Conservation (phyloP, 2,113 vertebrate genomes). For the Syngnathus scovelli region DNA sequence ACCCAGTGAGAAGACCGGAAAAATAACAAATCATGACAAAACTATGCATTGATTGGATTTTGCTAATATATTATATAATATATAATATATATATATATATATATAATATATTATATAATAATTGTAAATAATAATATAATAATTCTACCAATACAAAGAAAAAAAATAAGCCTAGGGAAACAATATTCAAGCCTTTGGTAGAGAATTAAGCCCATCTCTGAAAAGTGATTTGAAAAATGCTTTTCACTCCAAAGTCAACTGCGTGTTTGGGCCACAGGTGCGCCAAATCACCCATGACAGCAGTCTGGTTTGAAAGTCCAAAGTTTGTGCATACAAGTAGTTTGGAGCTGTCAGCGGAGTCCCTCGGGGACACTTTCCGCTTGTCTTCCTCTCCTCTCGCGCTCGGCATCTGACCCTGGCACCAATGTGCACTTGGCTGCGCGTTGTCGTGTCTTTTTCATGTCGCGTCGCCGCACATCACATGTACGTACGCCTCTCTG, state of each 20-base stretch:
- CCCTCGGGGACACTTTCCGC: conserved; percentile 25
- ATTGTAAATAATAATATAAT: no score
- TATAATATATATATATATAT: no score
- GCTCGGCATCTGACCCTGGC: conserved; percentile 23
- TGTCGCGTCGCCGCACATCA: conserved; percentile 22
- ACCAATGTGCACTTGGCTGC: neutral
- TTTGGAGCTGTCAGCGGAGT: conserved; percentile 8
- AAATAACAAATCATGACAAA: no score
- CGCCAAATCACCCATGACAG: conserved; percentile 13
- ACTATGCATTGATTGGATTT: no score
- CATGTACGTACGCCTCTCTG: conserved; percentile 8
- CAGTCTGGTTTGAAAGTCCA: conserved; percentile 14
- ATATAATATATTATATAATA: no score
- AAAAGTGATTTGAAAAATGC: neutral
- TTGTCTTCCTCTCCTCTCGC: conserved; percentile 28
- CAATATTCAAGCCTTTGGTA: no score
- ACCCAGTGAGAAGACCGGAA: no score
- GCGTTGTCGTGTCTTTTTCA: neutral
- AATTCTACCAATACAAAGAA: no score
- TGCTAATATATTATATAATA: no score
- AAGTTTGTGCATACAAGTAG: conserved; percentile 3
- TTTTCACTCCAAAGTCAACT: neutral
- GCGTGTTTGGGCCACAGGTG: conserved; percentile 5
- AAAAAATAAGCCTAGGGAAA: no score
- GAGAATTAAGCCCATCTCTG: no score